Conservation (phyloP, 2,797 vertebrate species). For the Tadarida brasiliensis region DNA sequence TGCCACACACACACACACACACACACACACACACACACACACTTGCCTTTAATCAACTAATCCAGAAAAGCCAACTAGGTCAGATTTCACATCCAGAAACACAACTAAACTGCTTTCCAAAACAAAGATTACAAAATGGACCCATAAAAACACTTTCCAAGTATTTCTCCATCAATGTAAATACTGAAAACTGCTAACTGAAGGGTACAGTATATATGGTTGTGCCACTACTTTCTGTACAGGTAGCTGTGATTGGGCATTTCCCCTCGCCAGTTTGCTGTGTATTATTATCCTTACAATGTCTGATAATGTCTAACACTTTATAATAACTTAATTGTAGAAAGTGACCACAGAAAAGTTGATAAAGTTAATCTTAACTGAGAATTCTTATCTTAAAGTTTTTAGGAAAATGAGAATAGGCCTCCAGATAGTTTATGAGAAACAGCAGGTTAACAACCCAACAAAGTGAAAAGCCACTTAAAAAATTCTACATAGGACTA, state of each 20-base stretch:
- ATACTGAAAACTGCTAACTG: neutral
- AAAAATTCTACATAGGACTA: neutral
- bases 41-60: neutral
- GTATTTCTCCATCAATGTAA: neutral
- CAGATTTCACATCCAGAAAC: neutral
- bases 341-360: neutral
- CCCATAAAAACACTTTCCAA: neutral
- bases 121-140: neutral
- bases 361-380: neutral
- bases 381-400: neutral
- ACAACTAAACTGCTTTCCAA: neutral
- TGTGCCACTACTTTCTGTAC: neutral
- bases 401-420: neutral
- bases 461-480: neutral
- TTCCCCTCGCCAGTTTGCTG: neutral
- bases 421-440: neutral
- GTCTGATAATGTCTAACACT: neutral
- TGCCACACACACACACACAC: neutral
- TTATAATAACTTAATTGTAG: neutral
- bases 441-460: conserved; percentile 1
- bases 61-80: neutral
- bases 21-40: neutral
- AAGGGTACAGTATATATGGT: neutral
- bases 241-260: neutral
- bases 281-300: neutral